Conservation (phyloP, 2,113 vertebrate species). For the Lophura nycthemera region DNA sequence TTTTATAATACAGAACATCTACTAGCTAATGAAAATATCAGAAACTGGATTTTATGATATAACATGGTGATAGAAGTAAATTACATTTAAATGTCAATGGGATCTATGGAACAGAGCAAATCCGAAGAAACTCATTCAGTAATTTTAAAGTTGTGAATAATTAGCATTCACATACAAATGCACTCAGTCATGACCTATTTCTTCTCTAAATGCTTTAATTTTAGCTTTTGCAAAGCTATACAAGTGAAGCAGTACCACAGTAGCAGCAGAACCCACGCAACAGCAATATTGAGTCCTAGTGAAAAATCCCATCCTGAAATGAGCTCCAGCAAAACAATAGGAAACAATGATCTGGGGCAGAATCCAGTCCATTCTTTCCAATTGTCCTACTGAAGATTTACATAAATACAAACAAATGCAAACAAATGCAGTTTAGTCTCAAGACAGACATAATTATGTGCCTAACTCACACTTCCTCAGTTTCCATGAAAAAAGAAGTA, state of each 20-base stretch:
- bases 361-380: not conserved
- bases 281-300: not conserved
- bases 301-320: not conserved
- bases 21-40: not conserved
- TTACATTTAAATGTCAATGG: slow-evolving; percentile 56
- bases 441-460: not conserved
- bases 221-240: not conserved
- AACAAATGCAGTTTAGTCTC: not conserved
- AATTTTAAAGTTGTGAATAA: slow-evolving; percentile 43
- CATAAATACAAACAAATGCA: not conserved
- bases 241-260: not conserved
- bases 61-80: slow-evolving; percentile 15
- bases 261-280: not conserved
- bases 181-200: slow-evolving; percentile 34
- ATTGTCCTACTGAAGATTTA: not conserved
- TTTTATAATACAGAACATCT: not conserved
- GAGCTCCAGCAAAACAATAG: not conserved
- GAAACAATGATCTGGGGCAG: not conserved
- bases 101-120: slow-evolving; percentile 7
- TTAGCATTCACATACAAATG: slow-evolving; percentile 39
- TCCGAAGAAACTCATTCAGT: slow-evolving; percentile 18
- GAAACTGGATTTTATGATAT: not conserved
- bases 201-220: slow-evolving; percentile 8
- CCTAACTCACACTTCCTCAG: not conserved
- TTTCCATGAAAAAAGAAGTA: not conserved